Percentiles rank a stretch among this genome's conserved stretches.
Conservation (phyloP, 2,888 invertebrate species). For the Pseudeuparius sepicola region DNA sequence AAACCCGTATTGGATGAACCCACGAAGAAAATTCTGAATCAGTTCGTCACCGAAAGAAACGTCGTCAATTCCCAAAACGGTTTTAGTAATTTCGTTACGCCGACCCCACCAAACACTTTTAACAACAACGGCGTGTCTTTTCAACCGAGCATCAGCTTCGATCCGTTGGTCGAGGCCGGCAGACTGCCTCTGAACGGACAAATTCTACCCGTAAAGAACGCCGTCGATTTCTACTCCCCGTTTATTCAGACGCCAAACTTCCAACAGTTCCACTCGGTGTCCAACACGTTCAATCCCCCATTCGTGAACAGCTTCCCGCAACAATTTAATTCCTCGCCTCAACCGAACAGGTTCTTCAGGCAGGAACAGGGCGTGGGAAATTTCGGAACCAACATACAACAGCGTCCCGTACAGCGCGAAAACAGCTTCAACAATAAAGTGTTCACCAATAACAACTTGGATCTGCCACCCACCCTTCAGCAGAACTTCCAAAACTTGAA, state of each 20-base stretch:
- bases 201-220: constrained; percentile 34
- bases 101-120: no score
- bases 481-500: no score
- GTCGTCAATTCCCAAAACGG: no score
- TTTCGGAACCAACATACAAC: constrained; percentile 16
- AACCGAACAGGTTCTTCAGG: constrained; percentile 31
- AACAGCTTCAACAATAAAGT: background rate
- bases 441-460: constrained; percentile 2
- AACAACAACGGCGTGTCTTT: constrained; percentile 35
- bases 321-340: constrained; percentile 12
- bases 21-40: constrained; percentile 1
- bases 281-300: constrained; percentile 11
- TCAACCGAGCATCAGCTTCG: constrained; percentile 43
- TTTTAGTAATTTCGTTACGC: no score
- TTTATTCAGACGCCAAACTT: constrained; percentile 22
- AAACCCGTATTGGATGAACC: constrained; percentile 20
- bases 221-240: constrained; percentile 31
- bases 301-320: constrained; percentile 16
- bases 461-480: no score
- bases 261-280: constrained; percentile 19
- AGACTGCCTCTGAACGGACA: constrained; percentile 36
- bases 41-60: background rate
- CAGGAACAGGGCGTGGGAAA: constrained; percentile 32
- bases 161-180: constrained; percentile 28
- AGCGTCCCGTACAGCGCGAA: constrained; percentile 16